Conservation (phyloP, 2,113 vertebrate species). For the Melanostigma gelatinosum region DNA sequence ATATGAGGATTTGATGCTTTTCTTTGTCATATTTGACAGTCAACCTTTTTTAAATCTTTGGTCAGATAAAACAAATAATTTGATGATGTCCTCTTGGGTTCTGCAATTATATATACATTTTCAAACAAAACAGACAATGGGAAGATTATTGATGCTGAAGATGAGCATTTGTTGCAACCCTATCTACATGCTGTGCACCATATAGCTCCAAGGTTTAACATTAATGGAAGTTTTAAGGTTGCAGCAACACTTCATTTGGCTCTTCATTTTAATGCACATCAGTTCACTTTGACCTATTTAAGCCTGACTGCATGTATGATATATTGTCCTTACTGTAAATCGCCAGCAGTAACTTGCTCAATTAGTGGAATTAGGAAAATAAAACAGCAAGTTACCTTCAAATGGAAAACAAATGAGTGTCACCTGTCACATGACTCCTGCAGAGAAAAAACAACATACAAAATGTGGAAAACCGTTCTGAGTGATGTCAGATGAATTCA, state of each 20-base stretch:
- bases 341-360: not conserved
- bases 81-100: not conserved
- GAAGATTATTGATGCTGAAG: not conserved
- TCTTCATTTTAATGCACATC: not conserved
- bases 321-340: too few species aligned
- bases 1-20: not conserved
- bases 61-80: not conserved
- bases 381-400: not conserved
- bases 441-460: too few species aligned
- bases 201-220: not conserved
- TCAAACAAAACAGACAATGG: not conserved
- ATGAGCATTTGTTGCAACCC: not conserved
- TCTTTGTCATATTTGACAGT: not conserved
- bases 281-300: not conserved
- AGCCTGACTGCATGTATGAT: not conserved
- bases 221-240: not conserved
- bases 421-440: not conserved
- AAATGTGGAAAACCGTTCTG: too few species aligned
- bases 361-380: not conserved
- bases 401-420: not conserved
- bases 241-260: not conserved
- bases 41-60: too few species aligned
- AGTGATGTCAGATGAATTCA: conserved; percentile 15
- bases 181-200: not conserved
- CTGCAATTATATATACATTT: not conserved